Evolutionary conservation across 1,140 invertebrate species (phyloP), one percentile per base, ranked within the genome.

Genomic region (Ceratina calcarata): DNA sequence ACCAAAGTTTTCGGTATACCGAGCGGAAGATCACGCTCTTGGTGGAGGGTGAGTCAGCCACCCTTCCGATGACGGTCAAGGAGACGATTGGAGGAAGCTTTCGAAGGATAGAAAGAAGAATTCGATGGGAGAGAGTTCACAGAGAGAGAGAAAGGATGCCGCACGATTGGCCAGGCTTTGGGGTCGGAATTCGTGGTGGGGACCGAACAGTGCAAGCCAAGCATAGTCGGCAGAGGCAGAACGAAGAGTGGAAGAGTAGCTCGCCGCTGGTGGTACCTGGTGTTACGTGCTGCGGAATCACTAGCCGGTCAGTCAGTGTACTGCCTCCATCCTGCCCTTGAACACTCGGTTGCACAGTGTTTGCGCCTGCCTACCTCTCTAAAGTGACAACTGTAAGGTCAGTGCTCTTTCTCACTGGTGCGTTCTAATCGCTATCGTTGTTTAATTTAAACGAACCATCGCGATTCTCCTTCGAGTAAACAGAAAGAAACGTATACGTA

Each of bases 371-470:
- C 61, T 84, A 69, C 75, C 66, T 55, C 51, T 68, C 55, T 45
- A n/a, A 32, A 80, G 72, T 87, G 65, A 86, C 83, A 88, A 86
- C 70, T 82, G 83, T 85, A 86, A 88, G 87, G 87, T 88, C 82
- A 88, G 87, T 88, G 87, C 60, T 79, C 73, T 70, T 61, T 61
- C 49, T 3, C 51, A 37, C 27, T n/a, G 61, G 45, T 49, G 24
- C 20, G 49, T 74, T 73, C 58, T 60, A 45, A 27, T 18, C 24
- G 55, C 55, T 32, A 27, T 58, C 10, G 12, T 60, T 18, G n/a
- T 27, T 67, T 51, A 32, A 75, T 74, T 75, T 53, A 45, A 45
- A 67, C 32, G 70, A 53, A 8, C 60, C 20, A 24, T 10, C 15
- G 27, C 20, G 37, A 1, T 3, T 15, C 0, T 64, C 51, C 27